Evolutionary conservation across 2,797 vertebrate species (phyloP).

Genomic region (Spheniscus humboldti): DNA sequence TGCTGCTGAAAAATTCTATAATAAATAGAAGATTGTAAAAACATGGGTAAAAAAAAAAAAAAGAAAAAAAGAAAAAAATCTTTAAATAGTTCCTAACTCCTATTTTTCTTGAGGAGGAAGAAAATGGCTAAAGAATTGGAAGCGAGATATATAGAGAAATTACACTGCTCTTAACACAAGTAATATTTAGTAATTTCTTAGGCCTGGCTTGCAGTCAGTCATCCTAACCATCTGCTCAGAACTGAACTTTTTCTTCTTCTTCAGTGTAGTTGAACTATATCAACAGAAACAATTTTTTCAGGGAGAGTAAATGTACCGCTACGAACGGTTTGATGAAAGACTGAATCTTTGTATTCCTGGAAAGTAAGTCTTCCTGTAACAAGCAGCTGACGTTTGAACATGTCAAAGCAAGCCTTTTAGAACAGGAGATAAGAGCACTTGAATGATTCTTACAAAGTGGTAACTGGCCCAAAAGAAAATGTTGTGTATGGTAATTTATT

Average conservation of each 20-base stretch:
- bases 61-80: background rate
- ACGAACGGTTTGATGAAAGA: conserved; percentile 41
- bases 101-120: background rate
- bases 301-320: conserved; percentile 39
- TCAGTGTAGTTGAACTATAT: conserved; percentile 52
- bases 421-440: conserved; percentile 54
- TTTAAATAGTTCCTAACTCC: background rate
- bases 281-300: conserved; percentile 58
- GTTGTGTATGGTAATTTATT: background rate
- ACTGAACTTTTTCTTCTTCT: conserved; percentile 59
- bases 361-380: conserved; percentile 46
- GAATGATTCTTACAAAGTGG: conserved; percentile 19
- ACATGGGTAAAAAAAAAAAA: background rate
- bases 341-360: conserved; percentile 46
- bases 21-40: background rate
- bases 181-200: conserved; percentile 24
- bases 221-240: conserved; percentile 50
- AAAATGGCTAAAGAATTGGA: background rate
- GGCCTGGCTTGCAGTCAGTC: conserved; percentile 40
- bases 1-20: background rate
- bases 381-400: conserved; percentile 51
- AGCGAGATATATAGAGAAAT: background rate
- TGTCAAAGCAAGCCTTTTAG: conserved; percentile 39
- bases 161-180: conserved; percentile 17
- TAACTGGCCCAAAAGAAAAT: conserved; percentile 32